Base-by-base conservation (phyloP, 2,888 invertebrate genomes). In the Xestia rhomboidea region DNA sequence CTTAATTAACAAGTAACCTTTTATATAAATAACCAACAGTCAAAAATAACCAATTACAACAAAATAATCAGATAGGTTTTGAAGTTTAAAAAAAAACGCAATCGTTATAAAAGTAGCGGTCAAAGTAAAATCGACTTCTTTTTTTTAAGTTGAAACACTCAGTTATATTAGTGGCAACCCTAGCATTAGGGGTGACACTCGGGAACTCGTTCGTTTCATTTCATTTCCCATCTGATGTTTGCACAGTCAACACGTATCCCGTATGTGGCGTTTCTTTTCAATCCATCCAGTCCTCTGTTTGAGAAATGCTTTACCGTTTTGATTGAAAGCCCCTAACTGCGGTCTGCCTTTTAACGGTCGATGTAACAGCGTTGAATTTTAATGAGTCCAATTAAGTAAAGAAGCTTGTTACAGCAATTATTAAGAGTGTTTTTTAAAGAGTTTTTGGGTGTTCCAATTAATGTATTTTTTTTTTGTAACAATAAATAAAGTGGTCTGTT, bases 201-300 rank as follows among this genome's bases (percentile, higher is more conserved):
- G 85, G 85, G 82, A 80, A 85, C 88, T 89, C 89, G 89, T 88
- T 91, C 92, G 91, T 93, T 93, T 94, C 94, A 94, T 95, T 94
- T 94, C 94, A 93, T 94, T 93, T 93, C 94, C 92, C 93, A 91
- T 93, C 92, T 90, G 88, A 89, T 94, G 94, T 95, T 94, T 93
- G 92, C 92, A 84, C 90, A 91, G 94, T 92, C 94, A 93, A 94
- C 94, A 94, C 91, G 88, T 88, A 81, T 87, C 86, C 87, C 89
- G 86, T 69, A 77, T 85, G 81, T 84, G 88, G 88, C 87, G 91
- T 90, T 62, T 90, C 90, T 91, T 91, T 92, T 90, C 91, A 90
- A 83, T 83, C 51, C 87, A 89, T 86, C 89, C 89, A 86, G 84
- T 80, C 86, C 87, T 88, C 84, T 84, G 60, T 81, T 89, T 87